These are phyloP conservation scores for Morelia viridis DNA, from an alignment of 2,797 vertebrate species.

Conservation along the genomic window DNA sequence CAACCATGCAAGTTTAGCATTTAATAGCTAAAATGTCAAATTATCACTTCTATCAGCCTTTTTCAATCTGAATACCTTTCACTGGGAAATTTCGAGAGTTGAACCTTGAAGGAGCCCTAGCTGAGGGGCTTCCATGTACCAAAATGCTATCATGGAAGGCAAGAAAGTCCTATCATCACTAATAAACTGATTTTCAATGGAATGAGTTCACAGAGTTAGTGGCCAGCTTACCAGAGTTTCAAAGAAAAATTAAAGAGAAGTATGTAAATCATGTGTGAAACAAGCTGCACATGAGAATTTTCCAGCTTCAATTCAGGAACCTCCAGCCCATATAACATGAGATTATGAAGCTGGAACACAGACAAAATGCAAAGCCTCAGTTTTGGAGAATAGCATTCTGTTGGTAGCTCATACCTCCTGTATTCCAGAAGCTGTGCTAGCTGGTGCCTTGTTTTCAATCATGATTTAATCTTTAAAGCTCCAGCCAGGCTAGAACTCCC, in stretches of 20 bases:
- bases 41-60: background rate
- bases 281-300: background rate
- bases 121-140: background rate
- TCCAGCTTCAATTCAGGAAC: background rate
- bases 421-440: constrained; percentile 6
- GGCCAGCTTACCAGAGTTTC: background rate
- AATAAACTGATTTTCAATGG: background rate
- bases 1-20: background rate
- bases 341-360: background rate
- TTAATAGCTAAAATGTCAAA: background rate
- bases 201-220: background rate
- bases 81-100: background rate
- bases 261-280: background rate
- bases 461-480: constrained; percentile 12
- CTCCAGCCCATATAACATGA: background rate
- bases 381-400: background rate
- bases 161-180: background rate
- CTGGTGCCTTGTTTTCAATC: constrained; percentile 5
- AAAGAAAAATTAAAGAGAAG: background rate
- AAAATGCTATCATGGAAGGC: no score
- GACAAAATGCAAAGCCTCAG: background rate
- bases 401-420: constrained; percentile 21
- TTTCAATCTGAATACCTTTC: background rate
- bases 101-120: background rate
- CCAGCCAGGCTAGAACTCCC: background rate